Evolutionary conservation across 1,140 invertebrate genomes (phyloP).

Genomic region (Hormaphis cornu): DNA sequence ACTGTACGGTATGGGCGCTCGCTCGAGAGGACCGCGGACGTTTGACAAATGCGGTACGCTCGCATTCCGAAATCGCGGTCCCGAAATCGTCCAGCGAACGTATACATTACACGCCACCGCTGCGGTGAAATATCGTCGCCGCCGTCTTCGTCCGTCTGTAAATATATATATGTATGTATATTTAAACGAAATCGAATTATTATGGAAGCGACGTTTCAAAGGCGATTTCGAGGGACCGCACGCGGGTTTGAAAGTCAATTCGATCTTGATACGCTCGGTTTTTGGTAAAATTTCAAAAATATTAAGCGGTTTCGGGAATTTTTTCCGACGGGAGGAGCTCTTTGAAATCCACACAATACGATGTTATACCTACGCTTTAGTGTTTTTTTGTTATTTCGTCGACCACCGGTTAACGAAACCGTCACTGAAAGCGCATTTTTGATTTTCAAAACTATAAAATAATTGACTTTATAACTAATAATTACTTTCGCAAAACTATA

Average conservation of each 20-base stretch:
- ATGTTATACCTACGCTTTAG: no score
- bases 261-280: not conserved
- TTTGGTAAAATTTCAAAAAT: not conserved
- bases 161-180: no score
- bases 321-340: no score
- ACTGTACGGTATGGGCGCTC: not conserved
- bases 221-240: no score
- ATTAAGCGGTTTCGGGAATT: not conserved
- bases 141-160: not conserved
- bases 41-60: conserved; percentile 22
- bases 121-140: conserved; percentile 27
- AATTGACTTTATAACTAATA: no score
- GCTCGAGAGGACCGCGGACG: not conserved
- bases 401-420: no score
- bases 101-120: not conserved
- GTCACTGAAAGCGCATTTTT: no score
- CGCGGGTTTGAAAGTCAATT: not conserved
- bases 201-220: no score
- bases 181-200: not conserved
- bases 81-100: not conserved
- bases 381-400: no score
- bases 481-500: no score
- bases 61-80: conserved; percentile 19
- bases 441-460: no score
- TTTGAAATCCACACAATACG: no score